Base-by-base conservation (phyloP, 1,140 invertebrate genomes). In the Dolichoris vasculosae region DNA sequence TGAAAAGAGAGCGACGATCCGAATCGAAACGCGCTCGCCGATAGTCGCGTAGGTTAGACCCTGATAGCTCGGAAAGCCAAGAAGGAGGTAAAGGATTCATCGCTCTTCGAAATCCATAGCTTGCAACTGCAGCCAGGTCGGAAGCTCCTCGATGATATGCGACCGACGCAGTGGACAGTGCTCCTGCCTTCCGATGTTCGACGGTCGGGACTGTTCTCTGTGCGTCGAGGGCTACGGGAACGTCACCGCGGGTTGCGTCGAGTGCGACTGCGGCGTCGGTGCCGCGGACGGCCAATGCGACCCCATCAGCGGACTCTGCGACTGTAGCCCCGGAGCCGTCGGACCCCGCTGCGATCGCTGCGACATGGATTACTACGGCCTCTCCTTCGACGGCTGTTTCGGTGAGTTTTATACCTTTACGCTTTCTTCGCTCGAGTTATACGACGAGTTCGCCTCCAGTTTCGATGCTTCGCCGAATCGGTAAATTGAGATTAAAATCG, bases 321-420 rank as follows among this genome's bases (percentile, higher is more conserved):
- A 94, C 77, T 93, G 95, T 63, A 94, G 94, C 69, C 89, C 91
- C 0, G 97, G 97, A 32, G 96, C 98, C 6, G 95, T 95, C 67
- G 97, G 97, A 23, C 94, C 95, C n/a, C 95, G 94, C 78, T 99
- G 98, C 91, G 95, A 97, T 89, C 91, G 90, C 26, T 99, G 98
- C 90, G 92, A 96, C 64, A 93, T 95, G 63, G 95, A 96, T 64
- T 95, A 96, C 93, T 99, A 95, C 92, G 97, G 96, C 30, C 95
- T 98, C 87, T 96, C 96, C 38, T 89, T 90, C 7, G 89, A 91
- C 20, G 97, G 97, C 88, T 98, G 97, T 90, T 89, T 90, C 90
- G 94, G 97, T 98, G 91, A 96, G 96, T 95, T 51, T 9, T 23
- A 51, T 71, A 38, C 48, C 64, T 4, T 78, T 26, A 4, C 30